Percentiles rank a stretch among this genome's conserved stretches.
Evolutionary conservation across 2,888 invertebrate species (phyloP).

Genomic region (Rhagonycha lutea): DNA sequence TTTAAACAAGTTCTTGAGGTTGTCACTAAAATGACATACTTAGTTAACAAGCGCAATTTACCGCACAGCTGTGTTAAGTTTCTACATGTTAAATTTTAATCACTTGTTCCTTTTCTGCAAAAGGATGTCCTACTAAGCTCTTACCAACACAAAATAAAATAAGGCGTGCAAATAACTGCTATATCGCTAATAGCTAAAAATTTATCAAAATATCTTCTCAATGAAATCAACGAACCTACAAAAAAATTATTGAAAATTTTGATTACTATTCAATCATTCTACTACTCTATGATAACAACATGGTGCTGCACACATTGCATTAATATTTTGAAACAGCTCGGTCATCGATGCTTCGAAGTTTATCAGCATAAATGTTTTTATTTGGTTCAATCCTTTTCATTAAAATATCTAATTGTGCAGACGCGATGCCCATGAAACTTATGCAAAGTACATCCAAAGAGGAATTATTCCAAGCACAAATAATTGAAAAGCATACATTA

Average conservation of each 20-base stretch:
- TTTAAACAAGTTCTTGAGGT: too few relatives aligned
- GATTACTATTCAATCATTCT: neutral
- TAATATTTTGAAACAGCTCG: neutral
- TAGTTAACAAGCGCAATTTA: too few relatives aligned
- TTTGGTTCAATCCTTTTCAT: neutral
- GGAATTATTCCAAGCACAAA: neutral
- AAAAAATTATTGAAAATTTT: neutral
- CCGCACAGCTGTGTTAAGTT: too few relatives aligned
- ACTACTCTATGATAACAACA: neutral
- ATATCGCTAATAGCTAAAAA: neutral
- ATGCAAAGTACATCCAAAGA: neutral
- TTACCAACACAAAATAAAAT: neutral
- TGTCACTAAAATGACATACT: too few relatives aligned
- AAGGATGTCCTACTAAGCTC: neutral
- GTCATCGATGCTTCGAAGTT: neutral
- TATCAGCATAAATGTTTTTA: neutral
- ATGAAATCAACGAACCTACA: neutral
- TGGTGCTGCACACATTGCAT: neutral
- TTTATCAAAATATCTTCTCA: neutral
- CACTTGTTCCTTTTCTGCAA: neutral
- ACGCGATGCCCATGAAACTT: neutral
- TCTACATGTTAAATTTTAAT: too few relatives aligned
- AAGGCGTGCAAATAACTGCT: neutral
- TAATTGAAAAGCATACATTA: neutral
- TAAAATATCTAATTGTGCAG: neutral